phyloP scores from a whole-genome alignment of 2,888 invertebrate species.

The Reticulitermes lucifugus region DNA sequence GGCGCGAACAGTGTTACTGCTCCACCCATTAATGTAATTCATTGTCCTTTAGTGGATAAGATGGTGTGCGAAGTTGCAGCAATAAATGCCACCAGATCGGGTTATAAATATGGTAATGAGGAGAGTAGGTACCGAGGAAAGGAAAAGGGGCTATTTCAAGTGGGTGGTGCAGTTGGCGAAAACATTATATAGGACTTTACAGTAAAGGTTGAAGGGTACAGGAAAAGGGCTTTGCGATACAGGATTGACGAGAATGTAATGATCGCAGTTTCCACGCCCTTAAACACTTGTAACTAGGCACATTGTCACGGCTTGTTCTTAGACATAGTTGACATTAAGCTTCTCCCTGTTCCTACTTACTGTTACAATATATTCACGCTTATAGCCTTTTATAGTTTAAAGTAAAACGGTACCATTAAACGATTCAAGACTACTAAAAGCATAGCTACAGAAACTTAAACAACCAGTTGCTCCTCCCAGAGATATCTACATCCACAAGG shows the following conservation, averaged over 20 bases:
- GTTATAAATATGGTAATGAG: constrained; percentile 51
- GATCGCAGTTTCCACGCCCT: not conserved
- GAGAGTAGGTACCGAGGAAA: constrained; percentile 2
- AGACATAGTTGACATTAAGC: not conserved
- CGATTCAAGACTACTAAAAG: too few relatives aligned
- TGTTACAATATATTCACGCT: too few relatives aligned
- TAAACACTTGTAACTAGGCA: not conserved
- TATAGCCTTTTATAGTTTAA: too few relatives aligned
- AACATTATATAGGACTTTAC: not conserved
- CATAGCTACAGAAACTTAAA: too few relatives aligned
- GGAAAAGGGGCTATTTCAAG: not conserved
- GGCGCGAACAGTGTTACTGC: not conserved
- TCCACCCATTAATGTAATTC: constrained; percentile 64
- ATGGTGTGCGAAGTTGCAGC: constrained; percentile 8
- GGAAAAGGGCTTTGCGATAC: not conserved
- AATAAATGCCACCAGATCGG: constrained; percentile 50
- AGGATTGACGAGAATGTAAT: constrained; percentile 3
- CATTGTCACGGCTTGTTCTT: not conserved
- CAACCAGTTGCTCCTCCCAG: too few relatives aligned
- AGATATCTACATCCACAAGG: too few relatives aligned
- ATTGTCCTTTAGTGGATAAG: constrained; percentile 59
- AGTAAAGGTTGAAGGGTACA: not conserved
- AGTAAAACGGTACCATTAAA: too few relatives aligned
- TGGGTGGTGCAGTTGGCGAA: not conserved
- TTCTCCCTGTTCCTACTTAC: not conserved